Evolutionary conservation across 2,888 invertebrate genomes (phyloP), one percentile per base, ranked within the genome.

Genomic region (Tortricodes alternella): DNA sequence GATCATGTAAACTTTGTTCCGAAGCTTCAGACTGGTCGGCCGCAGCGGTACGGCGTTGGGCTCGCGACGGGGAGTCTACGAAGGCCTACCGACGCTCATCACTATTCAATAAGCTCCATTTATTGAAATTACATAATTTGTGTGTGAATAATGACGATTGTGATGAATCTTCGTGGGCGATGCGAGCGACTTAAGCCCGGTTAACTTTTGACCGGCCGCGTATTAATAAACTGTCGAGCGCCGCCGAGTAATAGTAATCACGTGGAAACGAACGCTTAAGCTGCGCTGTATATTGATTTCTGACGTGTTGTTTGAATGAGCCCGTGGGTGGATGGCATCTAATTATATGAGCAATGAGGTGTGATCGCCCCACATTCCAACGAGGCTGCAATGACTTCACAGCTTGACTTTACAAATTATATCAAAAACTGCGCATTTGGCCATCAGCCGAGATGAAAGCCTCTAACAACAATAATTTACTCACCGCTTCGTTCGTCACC

Each of bases 111-210:
- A 90, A 86, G 87, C 80, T 83, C 81, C 87, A 89, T 90, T 90
- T 89, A 89, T 90, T 89, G 89, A 89, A 90, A 89, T 90, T 89
- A 90, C 86, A 89, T 89, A 90, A 90, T 90, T 89, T 89, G 89
- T 90, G 86, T 89, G 90, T 90, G 90, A 90, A 90, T 90, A 86
- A 90, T 90, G 89, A 89, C 87, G 88, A 87, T 78, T 89, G 88
- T 89, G 90, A 89, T 90, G 88, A 85, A 90, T 89, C 89, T 86
- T 89, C 88, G 88, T 89, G 88, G 90, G 90, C 89, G 89, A 89
- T 86, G 78, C 83, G 82, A 83, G 80, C 76, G 88, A 85, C 88
- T 88, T 89, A 87, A 83, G 87, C 85, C 85, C 89, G 89, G 87
- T 90, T 90, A 89, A 89, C 89, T 84, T 89, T 90, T 90, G 89